These are phyloP conservation scores for Phalloptychus januarius DNA, from an alignment of 2,797 vertebrate genomes.

Conservation along the genomic window DNA sequence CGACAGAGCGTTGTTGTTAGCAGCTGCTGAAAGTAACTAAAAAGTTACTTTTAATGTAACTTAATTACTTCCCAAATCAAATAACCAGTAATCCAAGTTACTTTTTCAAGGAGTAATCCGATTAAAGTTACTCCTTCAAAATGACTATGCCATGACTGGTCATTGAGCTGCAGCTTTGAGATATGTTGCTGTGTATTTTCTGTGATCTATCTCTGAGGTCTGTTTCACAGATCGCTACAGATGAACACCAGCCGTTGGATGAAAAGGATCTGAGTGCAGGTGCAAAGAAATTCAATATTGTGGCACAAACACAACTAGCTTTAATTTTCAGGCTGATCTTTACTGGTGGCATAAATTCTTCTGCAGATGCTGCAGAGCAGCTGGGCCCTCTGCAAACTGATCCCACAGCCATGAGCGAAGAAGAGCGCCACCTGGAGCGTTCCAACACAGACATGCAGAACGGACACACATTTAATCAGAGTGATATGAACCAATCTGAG, in stretches of 20 bases:
- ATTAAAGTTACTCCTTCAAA: too few species aligned
- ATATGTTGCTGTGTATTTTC: background rate
- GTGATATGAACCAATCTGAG: constrained; percentile 34
- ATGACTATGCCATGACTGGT: too few species aligned
- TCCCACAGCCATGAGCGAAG: constrained; percentile 15
- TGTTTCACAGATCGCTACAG: constrained; percentile 34
- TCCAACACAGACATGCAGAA: constrained; percentile 15
- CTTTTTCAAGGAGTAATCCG: too few species aligned
- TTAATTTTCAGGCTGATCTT: constrained; percentile 1
- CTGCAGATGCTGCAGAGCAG: constrained; percentile 41
- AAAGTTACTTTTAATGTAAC: too few species aligned
- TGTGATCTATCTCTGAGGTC: constrained; percentile 10
- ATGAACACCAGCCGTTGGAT: constrained; percentile 12
- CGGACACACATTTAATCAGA: constrained; percentile 4
- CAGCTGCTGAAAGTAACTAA: too few species aligned
- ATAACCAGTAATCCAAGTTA: too few species aligned
- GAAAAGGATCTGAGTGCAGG: constrained; percentile 29
- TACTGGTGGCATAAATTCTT: constrained; percentile 22
- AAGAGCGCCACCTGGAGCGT: constrained; percentile 12
- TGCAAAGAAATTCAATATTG: constrained; percentile 21
- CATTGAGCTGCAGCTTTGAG: constrained; percentile 4
- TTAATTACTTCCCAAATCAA: too few species aligned
- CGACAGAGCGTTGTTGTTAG: too few species aligned
- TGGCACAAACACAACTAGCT: constrained; percentile 9
- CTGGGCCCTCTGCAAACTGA: constrained; percentile 32